These are phyloP conservation scores for Proteles cristata DNA, from an alignment of 2,113 vertebrate species.

Conservation along the genomic window DNA sequence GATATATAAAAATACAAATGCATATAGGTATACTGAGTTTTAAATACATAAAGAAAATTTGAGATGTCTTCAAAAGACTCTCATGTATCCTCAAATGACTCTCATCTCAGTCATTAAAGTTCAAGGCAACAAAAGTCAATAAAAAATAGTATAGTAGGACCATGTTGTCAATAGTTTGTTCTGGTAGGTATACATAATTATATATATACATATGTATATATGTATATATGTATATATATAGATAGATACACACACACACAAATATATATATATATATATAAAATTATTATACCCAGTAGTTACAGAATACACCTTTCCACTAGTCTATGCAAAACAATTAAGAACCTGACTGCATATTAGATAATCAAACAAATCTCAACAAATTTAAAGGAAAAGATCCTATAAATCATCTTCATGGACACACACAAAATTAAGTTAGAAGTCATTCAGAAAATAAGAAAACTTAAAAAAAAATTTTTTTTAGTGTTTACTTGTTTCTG, in stretches of 20 bases:
- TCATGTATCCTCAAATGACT: neutral
- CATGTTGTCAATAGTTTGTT: neutral
- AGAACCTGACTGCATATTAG: neutral
- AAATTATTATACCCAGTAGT: neutral
- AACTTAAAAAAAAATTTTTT: too few relatives aligned
- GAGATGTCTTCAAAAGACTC: neutral
- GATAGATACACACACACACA: too few relatives aligned
- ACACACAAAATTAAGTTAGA: neutral
- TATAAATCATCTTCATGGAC: neutral
- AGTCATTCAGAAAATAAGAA: neutral
- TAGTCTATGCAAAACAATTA: neutral
- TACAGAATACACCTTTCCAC: neutral
- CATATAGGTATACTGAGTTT: neutral
- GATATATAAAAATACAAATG: neutral
- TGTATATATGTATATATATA: too few relatives aligned
- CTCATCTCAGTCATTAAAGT: neutral
- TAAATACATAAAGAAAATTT: neutral
- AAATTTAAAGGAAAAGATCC: neutral
- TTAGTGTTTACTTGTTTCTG: too few relatives aligned
- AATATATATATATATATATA: too few relatives aligned
- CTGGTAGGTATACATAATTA: neutral
- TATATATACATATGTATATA: too few relatives aligned
- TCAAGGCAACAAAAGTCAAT: neutral
- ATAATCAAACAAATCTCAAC: neutral
- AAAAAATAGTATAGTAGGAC: neutral